Evolutionary conservation across 2,113 vertebrate genomes (phyloP).

Genomic region (Hippolais icterina): DNA sequence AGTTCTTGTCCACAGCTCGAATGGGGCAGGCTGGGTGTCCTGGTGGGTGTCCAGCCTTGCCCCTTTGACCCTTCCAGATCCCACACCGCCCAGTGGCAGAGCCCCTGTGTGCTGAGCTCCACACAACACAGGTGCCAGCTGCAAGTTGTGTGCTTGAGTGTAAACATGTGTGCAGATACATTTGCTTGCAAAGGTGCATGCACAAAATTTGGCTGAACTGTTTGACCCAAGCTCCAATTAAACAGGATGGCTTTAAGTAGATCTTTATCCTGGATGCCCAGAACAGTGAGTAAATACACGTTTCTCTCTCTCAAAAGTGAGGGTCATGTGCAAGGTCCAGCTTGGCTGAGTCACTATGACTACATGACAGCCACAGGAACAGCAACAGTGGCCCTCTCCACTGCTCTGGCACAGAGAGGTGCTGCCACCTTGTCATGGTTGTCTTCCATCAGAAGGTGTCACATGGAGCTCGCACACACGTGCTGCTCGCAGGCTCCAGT

Average conservation of each 20-base stretch:
- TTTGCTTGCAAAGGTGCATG: neutral
- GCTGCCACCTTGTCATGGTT: constrained; percentile 29
- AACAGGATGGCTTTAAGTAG: neutral
- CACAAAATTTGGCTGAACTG: neutral
- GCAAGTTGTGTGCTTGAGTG: neutral
- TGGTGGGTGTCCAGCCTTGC: rapidly evolving
- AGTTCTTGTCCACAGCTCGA: neutral
- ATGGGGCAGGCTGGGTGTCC: neutral
- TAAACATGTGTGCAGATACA: neutral
- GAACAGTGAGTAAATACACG: neutral
- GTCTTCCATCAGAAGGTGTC: constrained; percentile 57
- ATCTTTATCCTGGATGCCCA: neutral
- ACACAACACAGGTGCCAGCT: rapidly evolving
- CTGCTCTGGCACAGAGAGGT: constrained; percentile 26
- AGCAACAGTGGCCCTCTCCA: neutral
- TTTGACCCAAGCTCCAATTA: neutral
- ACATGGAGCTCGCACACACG: neutral
- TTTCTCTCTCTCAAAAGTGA: neutral
- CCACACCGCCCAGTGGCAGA: rapidly evolving
- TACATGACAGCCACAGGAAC: neutral
- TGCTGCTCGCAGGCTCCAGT: neutral
- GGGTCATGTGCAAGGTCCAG: neutral
- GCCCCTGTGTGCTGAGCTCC: rapidly evolving
- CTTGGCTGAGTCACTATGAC: neutral
- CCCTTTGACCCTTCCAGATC: neutral